These are phyloP conservation scores for Andrena hattorfiana DNA, from an alignment of 2,888 invertebrate genomes.

Conservation along the genomic window DNA sequence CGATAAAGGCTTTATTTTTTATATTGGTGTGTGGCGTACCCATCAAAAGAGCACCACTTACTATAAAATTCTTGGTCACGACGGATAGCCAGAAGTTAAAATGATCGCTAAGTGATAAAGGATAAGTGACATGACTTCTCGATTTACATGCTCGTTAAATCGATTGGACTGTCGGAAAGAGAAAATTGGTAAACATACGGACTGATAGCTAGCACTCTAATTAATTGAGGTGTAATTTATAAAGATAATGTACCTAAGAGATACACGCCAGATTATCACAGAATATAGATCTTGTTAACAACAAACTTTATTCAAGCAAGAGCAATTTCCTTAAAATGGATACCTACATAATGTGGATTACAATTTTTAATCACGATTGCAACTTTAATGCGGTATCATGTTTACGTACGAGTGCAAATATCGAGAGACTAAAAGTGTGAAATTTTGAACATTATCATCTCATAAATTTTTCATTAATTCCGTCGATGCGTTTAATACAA, in stretches of 20 bases:
- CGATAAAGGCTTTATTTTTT: background rate
- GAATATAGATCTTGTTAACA: background rate
- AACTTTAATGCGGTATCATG: no score
- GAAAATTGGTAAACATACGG: background rate
- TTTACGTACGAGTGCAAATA: no score
- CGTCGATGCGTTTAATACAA: no score
- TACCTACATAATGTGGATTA: no score
- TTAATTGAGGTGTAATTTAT: slow-evolving; percentile 28
- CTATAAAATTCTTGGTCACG: slow-evolving; percentile 17
- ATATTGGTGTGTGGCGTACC: background rate
- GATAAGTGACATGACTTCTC: slow-evolving; percentile 37
- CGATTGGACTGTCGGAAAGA: slow-evolving; percentile 19
- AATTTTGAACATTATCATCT: no score
- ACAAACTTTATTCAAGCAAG: background rate
- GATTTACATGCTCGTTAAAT: slow-evolving; percentile 45
- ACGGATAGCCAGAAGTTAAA: background rate
- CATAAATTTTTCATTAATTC: no score
- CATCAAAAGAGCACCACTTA: background rate
- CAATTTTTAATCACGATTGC: no score
- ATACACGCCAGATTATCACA: background rate
- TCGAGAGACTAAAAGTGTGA: no score
- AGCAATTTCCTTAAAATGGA: no score
- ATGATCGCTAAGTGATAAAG: slow-evolving; percentile 53
- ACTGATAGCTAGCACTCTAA: slow-evolving; percentile 21
- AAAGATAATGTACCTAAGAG: background rate